These are phyloP conservation scores for Montipora foliosa DNA, from an alignment of 64 coral and sea anemone genomes.

Conservation along the genomic window DNA sequence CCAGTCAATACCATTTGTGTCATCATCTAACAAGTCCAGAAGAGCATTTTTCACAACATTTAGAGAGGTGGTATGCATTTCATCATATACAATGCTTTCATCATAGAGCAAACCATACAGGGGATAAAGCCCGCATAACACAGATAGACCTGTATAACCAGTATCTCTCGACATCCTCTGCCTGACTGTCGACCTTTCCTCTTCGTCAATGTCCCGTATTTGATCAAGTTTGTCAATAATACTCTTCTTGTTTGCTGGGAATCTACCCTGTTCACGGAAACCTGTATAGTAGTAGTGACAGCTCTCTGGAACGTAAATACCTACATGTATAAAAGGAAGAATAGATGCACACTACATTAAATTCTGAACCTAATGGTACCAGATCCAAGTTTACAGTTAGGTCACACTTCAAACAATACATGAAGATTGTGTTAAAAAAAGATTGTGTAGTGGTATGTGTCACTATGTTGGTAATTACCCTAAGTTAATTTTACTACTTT, in stretches of 20 bases:
- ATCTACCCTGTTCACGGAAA: constrained; percentile 30
- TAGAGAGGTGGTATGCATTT: constrained; percentile 60
- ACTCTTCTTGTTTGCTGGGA: constrained; percentile 36
- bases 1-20: constrained; percentile 40
- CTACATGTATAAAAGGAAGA: constrained; percentile 1
- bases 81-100: constrained; percentile 35
- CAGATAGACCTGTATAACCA: constrained; percentile 63
- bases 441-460: not conserved
- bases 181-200: constrained; percentile 40
- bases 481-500: not conserved
- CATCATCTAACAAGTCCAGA: constrained; percentile 29
- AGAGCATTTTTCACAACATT: constrained; percentile 58
- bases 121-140: constrained; percentile 30
- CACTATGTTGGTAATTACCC: constrained; percentile 1
- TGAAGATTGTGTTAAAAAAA: not conserved
- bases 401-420: not conserved
- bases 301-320: constrained; percentile 39
- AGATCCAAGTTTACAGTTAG: not conserved
- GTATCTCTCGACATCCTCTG: constrained; percentile 16
- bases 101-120: constrained; percentile 63
- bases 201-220: constrained; percentile 28
- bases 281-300: constrained; percentile 53
- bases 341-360: not conserved
- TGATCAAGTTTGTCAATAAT: constrained; percentile 21
- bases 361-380: not conserved